Percentiles rank a stretch among this genome's conserved stretches.
These are phyloP conservation scores for Saturnia pavonia DNA, from an alignment of 2,888 invertebrate species.

Conservation along the genomic window DNA sequence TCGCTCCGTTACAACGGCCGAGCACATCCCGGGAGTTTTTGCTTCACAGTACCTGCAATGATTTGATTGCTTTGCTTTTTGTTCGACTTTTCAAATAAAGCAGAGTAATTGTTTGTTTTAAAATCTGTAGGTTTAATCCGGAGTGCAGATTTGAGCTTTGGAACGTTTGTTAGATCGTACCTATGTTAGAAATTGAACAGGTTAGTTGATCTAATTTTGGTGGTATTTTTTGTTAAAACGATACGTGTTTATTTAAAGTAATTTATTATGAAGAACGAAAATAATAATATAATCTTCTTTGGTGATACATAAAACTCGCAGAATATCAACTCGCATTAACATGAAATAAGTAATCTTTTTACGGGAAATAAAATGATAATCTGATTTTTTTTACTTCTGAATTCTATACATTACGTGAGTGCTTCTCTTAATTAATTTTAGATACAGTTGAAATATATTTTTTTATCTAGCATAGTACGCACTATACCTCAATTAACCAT, in stretches of 20 bases:
- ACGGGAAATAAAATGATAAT: too few relatives aligned
- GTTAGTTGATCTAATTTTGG: constrained; percentile 33
- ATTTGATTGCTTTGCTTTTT: constrained; percentile 78
- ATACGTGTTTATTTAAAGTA: neutral
- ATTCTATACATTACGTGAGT: too few relatives aligned
- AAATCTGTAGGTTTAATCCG: constrained; percentile 73
- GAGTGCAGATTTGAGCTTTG: constrained; percentile 42
- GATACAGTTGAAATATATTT: too few relatives aligned
- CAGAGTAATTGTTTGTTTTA: constrained; percentile 81
- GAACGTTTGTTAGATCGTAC: constrained; percentile 69
- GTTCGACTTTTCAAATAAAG: constrained; percentile 77
- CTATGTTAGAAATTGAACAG: constrained; percentile 70
- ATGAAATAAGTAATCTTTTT: too few relatives aligned
- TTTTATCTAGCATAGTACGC: too few relatives aligned
- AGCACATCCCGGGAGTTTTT: constrained; percentile 68
- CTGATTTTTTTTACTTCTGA: too few relatives aligned
- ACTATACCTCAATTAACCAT: too few relatives aligned
- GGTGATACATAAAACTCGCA: too few relatives aligned
- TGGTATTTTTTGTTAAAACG: neutral
- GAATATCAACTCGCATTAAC: too few relatives aligned
- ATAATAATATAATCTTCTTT: too few relatives aligned
- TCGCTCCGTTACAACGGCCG: constrained; percentile 56
- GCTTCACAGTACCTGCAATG: constrained; percentile 72
- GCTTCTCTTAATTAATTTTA: too few relatives aligned
- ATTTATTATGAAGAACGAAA: neutral